Percentiles rank a stretch among this genome's conserved stretches.
Conservation (phyloP, 2,113 vertebrate species). For the Indicator indicator region DNA sequence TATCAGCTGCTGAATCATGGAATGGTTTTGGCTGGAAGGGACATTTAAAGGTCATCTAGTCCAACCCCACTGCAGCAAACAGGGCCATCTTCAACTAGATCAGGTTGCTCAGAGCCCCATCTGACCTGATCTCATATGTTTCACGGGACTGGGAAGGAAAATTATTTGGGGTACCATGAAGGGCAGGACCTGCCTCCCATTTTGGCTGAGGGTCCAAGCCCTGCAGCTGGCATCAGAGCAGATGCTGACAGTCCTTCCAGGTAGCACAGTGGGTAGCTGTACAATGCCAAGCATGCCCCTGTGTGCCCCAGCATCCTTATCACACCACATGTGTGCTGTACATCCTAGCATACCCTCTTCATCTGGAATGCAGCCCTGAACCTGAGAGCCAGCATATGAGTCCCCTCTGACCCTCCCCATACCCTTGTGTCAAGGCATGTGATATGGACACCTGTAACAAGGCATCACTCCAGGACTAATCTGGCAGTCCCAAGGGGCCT, state of each 20-base stretch:
- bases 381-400: background rate
- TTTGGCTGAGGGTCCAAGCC: background rate
- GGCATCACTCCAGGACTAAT: background rate
- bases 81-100: background rate
- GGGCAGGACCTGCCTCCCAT: background rate
- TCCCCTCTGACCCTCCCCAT: background rate
- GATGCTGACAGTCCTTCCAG: background rate
- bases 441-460: background rate
- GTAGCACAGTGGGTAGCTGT: background rate
- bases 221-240: accelerated
- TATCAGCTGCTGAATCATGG: background rate
- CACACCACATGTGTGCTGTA: accelerated
- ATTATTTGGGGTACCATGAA: accelerated
- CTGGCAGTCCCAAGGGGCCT: background rate
- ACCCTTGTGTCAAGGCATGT: accelerated
- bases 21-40: background rate
- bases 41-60: background rate
- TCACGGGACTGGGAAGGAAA: background rate
- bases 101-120: background rate
- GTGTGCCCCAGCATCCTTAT: background rate
- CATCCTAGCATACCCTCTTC: background rate
- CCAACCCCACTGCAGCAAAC: background rate
- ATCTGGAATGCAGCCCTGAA: background rate
- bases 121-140: background rate
- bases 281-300: background rate